Conservation (phyloP, 53 echinoderm and acorn worm species). For the Holothuria leucospilota region DNA sequence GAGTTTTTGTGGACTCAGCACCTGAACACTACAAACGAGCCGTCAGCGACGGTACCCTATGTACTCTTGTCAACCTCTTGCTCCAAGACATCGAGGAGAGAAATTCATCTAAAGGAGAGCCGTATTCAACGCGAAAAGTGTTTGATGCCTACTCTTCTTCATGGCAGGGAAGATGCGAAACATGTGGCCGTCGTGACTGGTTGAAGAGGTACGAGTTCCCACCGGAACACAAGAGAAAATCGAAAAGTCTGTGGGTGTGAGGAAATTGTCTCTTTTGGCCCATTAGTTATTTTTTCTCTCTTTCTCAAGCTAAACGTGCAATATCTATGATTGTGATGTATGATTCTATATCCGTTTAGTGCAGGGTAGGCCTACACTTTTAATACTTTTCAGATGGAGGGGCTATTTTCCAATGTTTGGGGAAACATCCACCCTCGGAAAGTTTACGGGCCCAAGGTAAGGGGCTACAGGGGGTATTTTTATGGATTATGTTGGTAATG, state of each 20-base stretch:
- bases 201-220: conserved; percentile 21
- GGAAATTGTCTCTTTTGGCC: neutral
- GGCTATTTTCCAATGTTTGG: no score
- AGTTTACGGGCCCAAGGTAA: no score
- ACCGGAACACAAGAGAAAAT: conserved; percentile 15
- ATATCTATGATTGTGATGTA: no score
- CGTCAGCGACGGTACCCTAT: conserved; percentile 1
- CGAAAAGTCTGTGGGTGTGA: conserved; percentile 1
- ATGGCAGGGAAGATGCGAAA: conserved; percentile 1
- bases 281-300: no score
- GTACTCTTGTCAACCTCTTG: neutral
- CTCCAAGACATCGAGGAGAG: neutral
- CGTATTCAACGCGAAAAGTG: neutral
- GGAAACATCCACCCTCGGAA: no score
- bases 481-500: no score
- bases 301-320: no score
- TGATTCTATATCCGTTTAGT: no score
- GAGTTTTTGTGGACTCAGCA: neutral
- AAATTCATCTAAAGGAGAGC: neutral
- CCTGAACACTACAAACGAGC: conserved; percentile 16
- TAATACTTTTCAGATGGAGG: no score
- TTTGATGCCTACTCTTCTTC: neutral
- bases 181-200: conserved; percentile 17
- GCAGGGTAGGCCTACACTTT: no score
- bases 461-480: no score